A percentile compares a stretch with the other conserved stretches of the same genome.
These are phyloP conservation scores for Drosophila bunnanda DNA, from an alignment of 2,888 invertebrate genomes.

Conservation along the genomic window DNA sequence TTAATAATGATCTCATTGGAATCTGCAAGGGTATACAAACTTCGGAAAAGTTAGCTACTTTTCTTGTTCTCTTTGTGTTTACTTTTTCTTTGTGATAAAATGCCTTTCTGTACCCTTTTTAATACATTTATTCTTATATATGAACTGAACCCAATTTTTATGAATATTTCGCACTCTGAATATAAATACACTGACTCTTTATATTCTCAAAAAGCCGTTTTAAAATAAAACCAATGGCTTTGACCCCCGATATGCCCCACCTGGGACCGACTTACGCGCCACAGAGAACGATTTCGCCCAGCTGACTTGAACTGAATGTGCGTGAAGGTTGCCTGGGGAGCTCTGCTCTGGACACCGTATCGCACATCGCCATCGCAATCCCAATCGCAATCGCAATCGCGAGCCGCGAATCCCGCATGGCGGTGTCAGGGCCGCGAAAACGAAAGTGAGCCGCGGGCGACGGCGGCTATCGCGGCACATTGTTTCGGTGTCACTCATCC, in stretches of 20 bases:
- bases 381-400: constrained; percentile 7
- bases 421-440: constrained; percentile 43
- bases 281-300: constrained; percentile 21
- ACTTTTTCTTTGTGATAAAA: background rate
- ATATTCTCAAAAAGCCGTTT: background rate
- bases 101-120: background rate
- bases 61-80: too few relatives aligned
- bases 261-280: background rate
- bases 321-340: constrained; percentile 59
- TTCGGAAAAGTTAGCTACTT: too few relatives aligned
- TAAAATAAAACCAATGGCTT: constrained; percentile 2
- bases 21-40: too few relatives aligned
- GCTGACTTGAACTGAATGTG: constrained; percentile 37
- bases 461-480: constrained; percentile 28
- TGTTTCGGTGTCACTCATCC: constrained; percentile 37
- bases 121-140: background rate
- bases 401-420: background rate
- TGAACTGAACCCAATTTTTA: background rate
- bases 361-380: constrained; percentile 11
- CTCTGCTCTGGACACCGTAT: constrained; percentile 6
- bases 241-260: background rate
- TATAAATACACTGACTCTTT: background rate
- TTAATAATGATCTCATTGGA: too few relatives aligned
- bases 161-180: background rate
- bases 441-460: constrained; percentile 37